A percentile compares a stretch with the other conserved stretches of the same genome.
phyloP scores from a whole-genome alignment of 2,888 invertebrate genomes.

The Ypsolopha sequella region DNA sequence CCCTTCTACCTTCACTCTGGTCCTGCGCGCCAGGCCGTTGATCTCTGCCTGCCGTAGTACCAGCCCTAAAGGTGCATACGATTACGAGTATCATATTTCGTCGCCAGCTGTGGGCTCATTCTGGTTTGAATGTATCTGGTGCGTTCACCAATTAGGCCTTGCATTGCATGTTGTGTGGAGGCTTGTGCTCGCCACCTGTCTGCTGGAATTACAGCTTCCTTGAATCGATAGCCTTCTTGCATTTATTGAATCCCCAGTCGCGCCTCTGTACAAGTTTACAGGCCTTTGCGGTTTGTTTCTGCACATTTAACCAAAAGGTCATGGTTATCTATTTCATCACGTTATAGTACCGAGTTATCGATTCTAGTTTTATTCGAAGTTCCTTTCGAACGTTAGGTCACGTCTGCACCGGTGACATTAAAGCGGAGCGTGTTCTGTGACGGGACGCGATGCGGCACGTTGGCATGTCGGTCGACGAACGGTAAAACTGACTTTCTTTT shows the following conservation, averaged over 20 bases:
- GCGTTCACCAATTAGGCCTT: neutral
- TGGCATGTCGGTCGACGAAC: constrained; percentile 58
- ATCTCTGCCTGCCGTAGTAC: neutral
- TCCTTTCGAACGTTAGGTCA: neutral
- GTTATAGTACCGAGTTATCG: neutral
- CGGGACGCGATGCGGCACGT: constrained; percentile 14
- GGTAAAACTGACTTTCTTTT: constrained; percentile 59
- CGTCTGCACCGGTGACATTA: neutral
- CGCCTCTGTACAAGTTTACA: too few species aligned
- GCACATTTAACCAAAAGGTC: neutral
- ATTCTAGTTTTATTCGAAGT: neutral
- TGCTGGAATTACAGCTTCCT: too few species aligned
- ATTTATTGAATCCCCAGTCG: too few species aligned
- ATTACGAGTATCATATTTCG: neutral
- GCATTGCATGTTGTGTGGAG: neutral
- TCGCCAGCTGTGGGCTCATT: too few species aligned
- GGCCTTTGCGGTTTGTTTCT: too few species aligned
- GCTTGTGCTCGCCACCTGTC: too few species aligned
- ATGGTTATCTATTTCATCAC: neutral
- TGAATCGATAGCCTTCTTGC: too few species aligned
- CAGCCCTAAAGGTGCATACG: neutral
- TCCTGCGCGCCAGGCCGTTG: constrained; percentile 3
- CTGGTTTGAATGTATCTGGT: too few species aligned
- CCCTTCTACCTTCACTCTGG: too few species aligned
- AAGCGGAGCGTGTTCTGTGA: neutral